These are phyloP conservation scores for Gymnocephalus cernua DNA, from an alignment of 2,113 vertebrate species.

Conservation along the genomic window DNA sequence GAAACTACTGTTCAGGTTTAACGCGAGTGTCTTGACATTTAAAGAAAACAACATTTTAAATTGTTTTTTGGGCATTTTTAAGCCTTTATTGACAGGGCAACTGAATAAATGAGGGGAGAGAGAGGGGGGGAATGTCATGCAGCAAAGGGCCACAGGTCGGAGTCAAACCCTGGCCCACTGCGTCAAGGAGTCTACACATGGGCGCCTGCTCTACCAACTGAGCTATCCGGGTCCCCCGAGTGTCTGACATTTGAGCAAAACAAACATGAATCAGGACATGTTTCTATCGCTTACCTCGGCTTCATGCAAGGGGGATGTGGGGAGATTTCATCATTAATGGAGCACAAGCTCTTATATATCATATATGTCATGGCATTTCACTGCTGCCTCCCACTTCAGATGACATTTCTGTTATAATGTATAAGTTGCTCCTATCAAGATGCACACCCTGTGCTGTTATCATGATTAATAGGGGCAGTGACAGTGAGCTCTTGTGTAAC, in stretches of 20 bases:
- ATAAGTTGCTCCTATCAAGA: not conserved
- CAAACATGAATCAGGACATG: not conserved
- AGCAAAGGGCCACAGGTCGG: no score
- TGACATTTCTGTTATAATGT: not conserved
- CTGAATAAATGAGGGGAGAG: no score
- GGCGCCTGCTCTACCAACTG: no score
- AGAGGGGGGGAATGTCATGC: no score
- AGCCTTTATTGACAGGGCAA: no score
- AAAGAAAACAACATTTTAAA: no score
- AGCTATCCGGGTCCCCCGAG: no score
- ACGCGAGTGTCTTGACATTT: not conserved
- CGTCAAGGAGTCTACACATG: no score
- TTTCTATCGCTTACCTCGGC: not conserved
- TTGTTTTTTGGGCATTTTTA: no score
- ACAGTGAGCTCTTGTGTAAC: not conserved
- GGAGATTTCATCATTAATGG: not conserved
- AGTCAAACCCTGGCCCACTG: no score
- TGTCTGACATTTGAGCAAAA: not conserved
- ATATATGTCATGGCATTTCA: not conserved
- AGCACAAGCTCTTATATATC: not conserved
- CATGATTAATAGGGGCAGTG: not conserved
- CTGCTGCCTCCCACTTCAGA: no score
- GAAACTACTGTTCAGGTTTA: not conserved
- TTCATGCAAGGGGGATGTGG: not conserved
- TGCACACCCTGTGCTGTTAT: not conserved